Percentiles rank a stretch among this genome's conserved stretches.
phyloP scores from a whole-genome alignment of 2,113 vertebrate species.

The Odontophorus gujanensis region DNA sequence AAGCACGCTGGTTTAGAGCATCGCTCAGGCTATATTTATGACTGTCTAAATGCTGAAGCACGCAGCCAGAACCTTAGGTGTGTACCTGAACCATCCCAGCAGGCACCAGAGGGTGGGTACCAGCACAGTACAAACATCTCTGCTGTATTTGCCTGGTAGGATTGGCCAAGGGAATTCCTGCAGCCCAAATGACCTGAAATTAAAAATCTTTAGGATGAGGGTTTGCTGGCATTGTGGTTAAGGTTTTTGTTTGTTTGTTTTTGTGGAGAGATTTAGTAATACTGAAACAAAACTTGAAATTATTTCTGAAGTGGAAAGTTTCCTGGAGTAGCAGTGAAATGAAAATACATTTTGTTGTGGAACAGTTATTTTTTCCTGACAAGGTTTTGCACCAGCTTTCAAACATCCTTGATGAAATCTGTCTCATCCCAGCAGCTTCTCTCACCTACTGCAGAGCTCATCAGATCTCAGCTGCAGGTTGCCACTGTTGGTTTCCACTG shows the following conservation, averaged over 20 bases:
- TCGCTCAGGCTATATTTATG: not conserved
- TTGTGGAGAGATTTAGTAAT: not conserved
- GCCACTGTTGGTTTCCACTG: not conserved
- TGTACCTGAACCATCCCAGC: not conserved
- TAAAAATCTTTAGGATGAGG: not conserved
- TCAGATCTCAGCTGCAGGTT: not conserved
- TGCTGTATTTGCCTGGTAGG: not conserved
- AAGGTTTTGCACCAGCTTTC: not conserved
- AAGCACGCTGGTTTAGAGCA: not conserved
- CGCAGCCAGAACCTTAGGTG: not conserved
- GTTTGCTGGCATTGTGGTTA: not conserved
- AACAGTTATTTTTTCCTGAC: not conserved
- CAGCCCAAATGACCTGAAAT: not conserved
- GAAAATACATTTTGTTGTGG: not conserved
- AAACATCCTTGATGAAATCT: not conserved
- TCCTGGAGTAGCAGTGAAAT: not conserved
- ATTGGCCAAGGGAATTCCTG: not conserved
- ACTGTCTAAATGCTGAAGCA: not conserved
- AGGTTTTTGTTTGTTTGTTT: not conserved
- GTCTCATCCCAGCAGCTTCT: not conserved
- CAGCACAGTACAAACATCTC: not conserved
- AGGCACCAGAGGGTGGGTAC: not conserved
- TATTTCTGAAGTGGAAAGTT: not conserved
- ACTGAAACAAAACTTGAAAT: not conserved
- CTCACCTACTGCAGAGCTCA: fast-evolving